phyloP scores from a whole-genome alignment of 2,888 invertebrate species.

The Notodonta dromedarius region DNA sequence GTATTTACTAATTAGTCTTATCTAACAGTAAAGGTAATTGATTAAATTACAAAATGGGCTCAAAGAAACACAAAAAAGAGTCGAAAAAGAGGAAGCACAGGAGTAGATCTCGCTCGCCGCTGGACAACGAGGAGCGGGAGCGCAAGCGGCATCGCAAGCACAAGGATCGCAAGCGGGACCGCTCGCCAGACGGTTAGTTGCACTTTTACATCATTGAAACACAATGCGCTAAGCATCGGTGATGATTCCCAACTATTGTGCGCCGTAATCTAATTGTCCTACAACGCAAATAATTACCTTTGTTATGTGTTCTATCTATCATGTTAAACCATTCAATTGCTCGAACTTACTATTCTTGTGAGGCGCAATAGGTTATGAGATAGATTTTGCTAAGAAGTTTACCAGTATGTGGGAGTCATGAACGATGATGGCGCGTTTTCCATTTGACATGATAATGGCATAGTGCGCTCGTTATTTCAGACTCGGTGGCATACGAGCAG shows the following conservation, averaged over 20 bases:
- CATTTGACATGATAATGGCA: constrained; percentile 79
- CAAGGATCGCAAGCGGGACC: constrained; percentile 80
- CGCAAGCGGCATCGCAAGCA: constrained; percentile 82
- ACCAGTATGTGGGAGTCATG: constrained; percentile 43
- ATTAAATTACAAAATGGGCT: constrained; percentile 82
- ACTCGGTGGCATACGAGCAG: constrained; percentile 72
- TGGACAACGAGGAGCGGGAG: constrained; percentile 83
- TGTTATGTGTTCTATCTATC: too few relatives aligned
- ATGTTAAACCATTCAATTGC: too few relatives aligned
- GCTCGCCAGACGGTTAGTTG: constrained; percentile 85
- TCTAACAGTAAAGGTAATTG: neutral
- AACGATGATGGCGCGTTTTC: constrained; percentile 52
- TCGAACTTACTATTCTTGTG: too few relatives aligned
- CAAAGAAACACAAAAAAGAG: constrained; percentile 89
- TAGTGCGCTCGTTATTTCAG: constrained; percentile 83
- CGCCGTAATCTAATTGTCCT: neutral
- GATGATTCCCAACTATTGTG: constrained; percentile 50
- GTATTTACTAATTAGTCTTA: constrained; percentile 8
- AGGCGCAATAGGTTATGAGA: too few relatives aligned
- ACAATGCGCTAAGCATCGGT: constrained; percentile 51
- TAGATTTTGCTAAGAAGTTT: neutral
- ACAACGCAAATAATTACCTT: too few relatives aligned
- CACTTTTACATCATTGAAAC: constrained; percentile 30
- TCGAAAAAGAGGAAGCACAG: constrained; percentile 87
- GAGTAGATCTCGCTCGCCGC: constrained; percentile 83